A percentile compares a stretch with the other conserved stretches of the same genome.
phyloP scores from a whole-genome alignment of 2,888 invertebrate genomes.

The Andrena bucephala region DNA sequence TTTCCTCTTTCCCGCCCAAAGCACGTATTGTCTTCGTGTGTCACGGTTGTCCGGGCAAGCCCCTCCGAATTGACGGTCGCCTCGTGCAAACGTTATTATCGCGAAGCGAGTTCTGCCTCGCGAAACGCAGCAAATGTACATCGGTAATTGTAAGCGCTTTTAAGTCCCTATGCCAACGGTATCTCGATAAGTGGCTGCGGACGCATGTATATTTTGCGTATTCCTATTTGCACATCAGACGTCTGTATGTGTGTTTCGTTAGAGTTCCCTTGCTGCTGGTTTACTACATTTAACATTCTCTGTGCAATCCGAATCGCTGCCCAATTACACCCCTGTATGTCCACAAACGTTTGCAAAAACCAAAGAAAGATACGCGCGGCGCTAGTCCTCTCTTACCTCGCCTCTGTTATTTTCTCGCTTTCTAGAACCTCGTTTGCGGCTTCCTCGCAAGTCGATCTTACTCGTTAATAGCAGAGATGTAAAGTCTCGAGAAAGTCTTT shows the following conservation, averaged over 20 bases:
- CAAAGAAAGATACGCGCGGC: conserved; percentile 18
- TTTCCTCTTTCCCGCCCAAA: conserved; percentile 22
- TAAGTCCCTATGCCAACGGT: conserved; percentile 67
- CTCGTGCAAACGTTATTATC: conserved; percentile 28
- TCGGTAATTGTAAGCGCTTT: conserved; percentile 59
- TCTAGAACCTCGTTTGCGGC: conserved; percentile 6
- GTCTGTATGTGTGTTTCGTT: conserved; percentile 22
- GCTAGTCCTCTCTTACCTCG: conserved; percentile 1
- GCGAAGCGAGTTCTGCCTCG: conserved; percentile 32
- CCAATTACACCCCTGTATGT: conserved; percentile 67
- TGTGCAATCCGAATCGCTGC: conserved; percentile 62
- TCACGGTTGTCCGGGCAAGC: conserved; percentile 23
- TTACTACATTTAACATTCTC: conserved; percentile 21
- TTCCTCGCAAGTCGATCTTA: conserved; percentile 17
- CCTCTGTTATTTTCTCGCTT: neutral
- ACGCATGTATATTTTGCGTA: conserved; percentile 14
- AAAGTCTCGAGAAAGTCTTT: conserved; percentile 59
- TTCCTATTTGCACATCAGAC: conserved; percentile 6
- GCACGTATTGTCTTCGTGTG: conserved; percentile 60
- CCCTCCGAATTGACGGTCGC: conserved; percentile 45
- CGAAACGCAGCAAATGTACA: conserved; percentile 42
- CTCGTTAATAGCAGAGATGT: conserved; percentile 53
- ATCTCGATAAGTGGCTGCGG: conserved; percentile 43
- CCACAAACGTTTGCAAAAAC: conserved; percentile 45
- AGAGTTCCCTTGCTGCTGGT: neutral